Conservation (phyloP, 2,797 vertebrate genomes). For the Malacoraja senta region DNA sequence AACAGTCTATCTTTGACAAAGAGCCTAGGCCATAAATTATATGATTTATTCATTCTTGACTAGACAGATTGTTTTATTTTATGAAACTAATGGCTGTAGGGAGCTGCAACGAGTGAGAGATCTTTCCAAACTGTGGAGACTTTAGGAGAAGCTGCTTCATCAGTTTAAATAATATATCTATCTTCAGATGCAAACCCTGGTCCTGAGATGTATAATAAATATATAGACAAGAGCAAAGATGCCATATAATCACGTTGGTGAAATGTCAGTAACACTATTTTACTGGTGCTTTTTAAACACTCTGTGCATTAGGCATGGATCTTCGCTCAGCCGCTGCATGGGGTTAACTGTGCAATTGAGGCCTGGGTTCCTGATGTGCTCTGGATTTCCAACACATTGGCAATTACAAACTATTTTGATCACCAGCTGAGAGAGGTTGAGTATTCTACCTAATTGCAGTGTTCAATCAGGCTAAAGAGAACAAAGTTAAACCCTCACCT, state of each 20-base stretch:
- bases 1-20: neutral
- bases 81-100: neutral
- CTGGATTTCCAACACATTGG: neutral
- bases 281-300: neutral
- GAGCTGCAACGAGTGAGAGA: neutral
- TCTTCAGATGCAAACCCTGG: neutral
- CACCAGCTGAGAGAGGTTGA: neutral
- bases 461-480: constrained; percentile 34
- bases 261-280: neutral
- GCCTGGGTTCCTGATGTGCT: neutral
- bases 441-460: constrained; percentile 35
- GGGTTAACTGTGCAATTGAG: no score
- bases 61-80: neutral
- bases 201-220: no score
- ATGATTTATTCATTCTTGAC: neutral
- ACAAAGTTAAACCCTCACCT: constrained; percentile 25
- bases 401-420: neutral
- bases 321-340: neutral
- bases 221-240: neutral
- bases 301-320: neutral
- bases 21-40: neutral
- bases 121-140: neutral
- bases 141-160: neutral
- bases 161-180: neutral
- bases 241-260: neutral